Base-by-base conservation (phyloP, 2,888 invertebrate species). In the Calliphora vomitoria region DNA sequence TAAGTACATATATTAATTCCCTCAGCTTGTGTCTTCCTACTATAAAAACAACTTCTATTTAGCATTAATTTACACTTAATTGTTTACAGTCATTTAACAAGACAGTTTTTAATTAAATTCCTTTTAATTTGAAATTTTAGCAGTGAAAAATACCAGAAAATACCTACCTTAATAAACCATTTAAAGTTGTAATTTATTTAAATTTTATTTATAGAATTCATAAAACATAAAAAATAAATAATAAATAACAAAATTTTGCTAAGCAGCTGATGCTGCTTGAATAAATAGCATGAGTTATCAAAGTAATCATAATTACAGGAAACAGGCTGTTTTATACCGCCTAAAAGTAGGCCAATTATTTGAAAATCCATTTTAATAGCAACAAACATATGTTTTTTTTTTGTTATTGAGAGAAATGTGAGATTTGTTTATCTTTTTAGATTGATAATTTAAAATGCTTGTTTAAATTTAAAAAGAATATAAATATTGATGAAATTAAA, bases 341-440 rank as follows among this genome's bases (percentile, higher is more conserved):
- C 35, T 50, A 53, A 66, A 76, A 53, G 50, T 53, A 69, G 60
- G 79, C 60, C 47, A 79, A 50, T 60, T 78, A 78, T 76, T 76
- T 64, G 38, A 18, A 47, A 47, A n/a, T 41, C 41, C 8, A 41
- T 18, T 18, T 53, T 8, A 18, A 53, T 53, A 53, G 8, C 41
- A 8, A 41, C 11, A 3, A 41, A 11, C 41, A 13, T 15, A 47
- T 47, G 15, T 1, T 25, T 1, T 25, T 1, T 25, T 25, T 25
- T 50, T 50, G 11, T n/a, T 50, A n/a, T n/a, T 50, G n/a, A 50
- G 6, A 15, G 35, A n/a, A 50, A 50, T n/a, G 4, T n/a, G n/a
- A 50, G 50, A 50, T 50, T 13, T 50, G 4, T 35, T 6, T 6
- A 4, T 35, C 0, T 50, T n/a, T 44, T 44, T 11, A 4, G 44